phyloP scores from a whole-genome alignment of 2,888 invertebrate species.

The Brachynemurus nebulosus region DNA sequence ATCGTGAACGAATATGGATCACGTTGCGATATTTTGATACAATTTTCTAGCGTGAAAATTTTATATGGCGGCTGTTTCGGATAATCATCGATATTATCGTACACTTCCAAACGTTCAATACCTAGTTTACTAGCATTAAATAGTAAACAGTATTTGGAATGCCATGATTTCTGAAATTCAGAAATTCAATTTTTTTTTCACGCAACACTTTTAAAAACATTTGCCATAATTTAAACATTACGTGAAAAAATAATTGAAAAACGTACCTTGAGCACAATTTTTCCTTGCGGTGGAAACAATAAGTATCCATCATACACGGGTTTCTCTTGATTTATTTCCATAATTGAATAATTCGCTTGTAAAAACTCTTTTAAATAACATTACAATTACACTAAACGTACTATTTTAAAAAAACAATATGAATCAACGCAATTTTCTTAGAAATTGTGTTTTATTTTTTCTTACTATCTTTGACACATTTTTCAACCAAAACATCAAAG shows the following conservation, averaged over 20 bases:
- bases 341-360: too few species aligned
- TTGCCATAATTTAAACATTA: neutral
- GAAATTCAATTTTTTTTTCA: constrained; percentile 7
- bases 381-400: too few species aligned
- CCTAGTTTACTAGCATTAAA: constrained; percentile 75
- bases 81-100: constrained; percentile 64
- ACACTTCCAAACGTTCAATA: constrained; percentile 72
- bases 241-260: constrained; percentile 2
- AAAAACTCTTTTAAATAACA: too few species aligned
- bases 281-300: constrained; percentile 62
- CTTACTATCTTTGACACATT: too few species aligned
- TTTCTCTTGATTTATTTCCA: constrained; percentile 68
- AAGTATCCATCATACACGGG: constrained; percentile 62
- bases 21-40: constrained; percentile 64
- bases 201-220: too few species aligned
- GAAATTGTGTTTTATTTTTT: too few species aligned
- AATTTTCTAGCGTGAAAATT: constrained; percentile 75
- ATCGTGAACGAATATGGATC: constrained; percentile 47
- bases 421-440: too few species aligned
- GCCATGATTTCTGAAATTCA: constrained; percentile 66
- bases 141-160: constrained; percentile 61
- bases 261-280: constrained; percentile 60
- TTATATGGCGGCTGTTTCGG: constrained; percentile 46
- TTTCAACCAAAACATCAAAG: too few species aligned
- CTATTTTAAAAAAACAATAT: too few species aligned